phyloP scores from a whole-genome alignment of 2,113 vertebrate genomes.

The Hydropotes inermis region DNA sequence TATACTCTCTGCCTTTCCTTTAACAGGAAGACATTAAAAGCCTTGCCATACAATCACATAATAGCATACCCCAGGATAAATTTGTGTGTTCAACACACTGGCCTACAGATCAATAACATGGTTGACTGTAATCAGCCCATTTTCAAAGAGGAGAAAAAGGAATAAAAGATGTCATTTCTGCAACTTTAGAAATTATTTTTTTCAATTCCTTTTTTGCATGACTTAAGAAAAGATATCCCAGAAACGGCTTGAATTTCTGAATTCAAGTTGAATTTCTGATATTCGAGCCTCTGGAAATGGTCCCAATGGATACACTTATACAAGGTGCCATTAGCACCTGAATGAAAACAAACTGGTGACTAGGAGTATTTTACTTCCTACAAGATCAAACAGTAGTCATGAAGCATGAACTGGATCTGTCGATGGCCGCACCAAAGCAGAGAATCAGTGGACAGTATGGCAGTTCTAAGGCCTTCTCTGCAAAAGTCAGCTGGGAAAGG shows the following conservation, averaged over 20 bases:
- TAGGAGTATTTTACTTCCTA: neutral
- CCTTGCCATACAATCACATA: neutral
- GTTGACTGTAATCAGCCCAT: neutral
- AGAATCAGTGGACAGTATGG: neutral
- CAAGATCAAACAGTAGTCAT: neutral
- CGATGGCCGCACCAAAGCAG: neutral
- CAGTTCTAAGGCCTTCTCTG: neutral
- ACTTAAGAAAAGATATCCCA: conserved; percentile 5
- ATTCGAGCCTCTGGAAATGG: conserved; percentile 32
- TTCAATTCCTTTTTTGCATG: neutral
- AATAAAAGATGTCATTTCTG: neutral
- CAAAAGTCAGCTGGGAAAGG: neutral
- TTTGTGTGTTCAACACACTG: neutral
- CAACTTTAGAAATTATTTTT: neutral
- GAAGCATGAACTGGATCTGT: neutral
- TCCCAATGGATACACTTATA: neutral
- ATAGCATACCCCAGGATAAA: neutral
- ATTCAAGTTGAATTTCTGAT: conserved; percentile 33
- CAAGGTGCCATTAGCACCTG: neutral
- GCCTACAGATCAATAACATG: neutral
- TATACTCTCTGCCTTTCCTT: neutral
- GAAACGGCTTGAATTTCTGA: neutral
- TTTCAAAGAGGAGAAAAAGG: neutral
- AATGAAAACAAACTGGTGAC: neutral
- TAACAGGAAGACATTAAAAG: neutral